Evolutionary conservation across 2,113 vertebrate genomes (phyloP).

Genomic region (Campylorhamphus procurvoides): DNA sequence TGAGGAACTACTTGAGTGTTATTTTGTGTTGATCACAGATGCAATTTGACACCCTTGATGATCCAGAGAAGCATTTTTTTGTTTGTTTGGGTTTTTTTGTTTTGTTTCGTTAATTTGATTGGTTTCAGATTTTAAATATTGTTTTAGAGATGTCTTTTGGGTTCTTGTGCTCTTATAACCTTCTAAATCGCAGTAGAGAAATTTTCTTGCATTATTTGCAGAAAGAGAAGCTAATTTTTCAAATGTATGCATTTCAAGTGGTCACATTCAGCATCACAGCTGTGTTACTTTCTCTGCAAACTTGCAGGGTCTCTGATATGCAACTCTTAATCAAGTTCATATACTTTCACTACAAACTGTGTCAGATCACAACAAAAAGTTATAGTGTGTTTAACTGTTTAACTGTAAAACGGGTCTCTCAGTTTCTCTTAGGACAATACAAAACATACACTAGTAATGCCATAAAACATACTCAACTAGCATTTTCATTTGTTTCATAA

Average conservation of each 20-base stretch:
- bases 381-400: not conserved
- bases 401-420: not conserved
- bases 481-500: not conserved
- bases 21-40: not conserved
- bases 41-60: not conserved
- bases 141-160: not conserved
- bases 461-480: not conserved
- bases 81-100: no score
- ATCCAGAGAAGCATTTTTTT: not conserved
- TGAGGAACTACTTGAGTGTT: not conserved
- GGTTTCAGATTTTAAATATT: not conserved
- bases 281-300: not conserved
- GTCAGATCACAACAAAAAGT: not conserved
- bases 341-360: not conserved
- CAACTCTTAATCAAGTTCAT: not conserved
- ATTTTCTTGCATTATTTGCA: not conserved
- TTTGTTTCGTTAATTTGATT: not conserved
- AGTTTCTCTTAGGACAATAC: not conserved
- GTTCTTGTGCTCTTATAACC: not conserved
- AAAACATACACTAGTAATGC: not conserved
- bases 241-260: not conserved
- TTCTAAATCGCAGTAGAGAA: not conserved
- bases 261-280: not conserved
- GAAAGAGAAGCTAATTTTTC: not conserved
- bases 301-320: not conserved